Evolutionary conservation across 2,797 vertebrate genomes (phyloP), one percentile per base, ranked within the genome.

Genomic region (Brachyalestes nurse): DNA sequence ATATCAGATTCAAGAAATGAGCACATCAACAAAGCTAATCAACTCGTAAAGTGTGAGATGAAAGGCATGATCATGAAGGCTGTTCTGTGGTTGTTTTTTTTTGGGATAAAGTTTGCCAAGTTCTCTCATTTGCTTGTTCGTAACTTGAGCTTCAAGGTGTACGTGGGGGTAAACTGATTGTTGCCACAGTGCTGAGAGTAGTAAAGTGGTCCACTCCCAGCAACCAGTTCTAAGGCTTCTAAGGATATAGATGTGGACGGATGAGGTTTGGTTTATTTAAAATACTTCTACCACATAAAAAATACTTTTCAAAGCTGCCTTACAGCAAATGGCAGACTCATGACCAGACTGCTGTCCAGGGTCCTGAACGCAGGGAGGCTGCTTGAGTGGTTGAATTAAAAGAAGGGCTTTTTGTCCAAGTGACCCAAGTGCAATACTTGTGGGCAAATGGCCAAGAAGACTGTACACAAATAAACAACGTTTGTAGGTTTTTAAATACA

Each of bases 11-110:
- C 67, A 73, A 78, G 77, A 75, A 53, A 79, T 79, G 79, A 86
- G 74, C 80, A 45, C 79, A 78, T 87, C 84, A 83, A 69, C 81
- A 84, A 79, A 72, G 40, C 60, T 78, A 86, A 86, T 84, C 71
- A 86, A 84, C 80, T 75, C 80, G 58, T 80, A 78, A 80, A 82
- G 58, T 80, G 62, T 40, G 38, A 60, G 75, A 83, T 47, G 53
- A 78, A 65, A 71, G 80, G 78, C 64, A 78, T 61, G 75, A 84
- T 45, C 65, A 75, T 14, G 73, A 80, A 75, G 55, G 49, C 58
- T 80, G 45, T 51, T 53, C 6, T 57, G 57, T 57, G 62, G 65
- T 62, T 81, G 49, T 12, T 25, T 69, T 70, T 71, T 70, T 71
- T 71, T 51, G 21, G 38, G 28, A 62, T 13, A 23, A 16, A 19